A percentile compares a stretch with the other conserved stretches of the same genome.
These are phyloP conservation scores for Andinoacara biseriatus DNA, from an alignment of 2,113 vertebrate genomes.

Conservation along the genomic window DNA sequence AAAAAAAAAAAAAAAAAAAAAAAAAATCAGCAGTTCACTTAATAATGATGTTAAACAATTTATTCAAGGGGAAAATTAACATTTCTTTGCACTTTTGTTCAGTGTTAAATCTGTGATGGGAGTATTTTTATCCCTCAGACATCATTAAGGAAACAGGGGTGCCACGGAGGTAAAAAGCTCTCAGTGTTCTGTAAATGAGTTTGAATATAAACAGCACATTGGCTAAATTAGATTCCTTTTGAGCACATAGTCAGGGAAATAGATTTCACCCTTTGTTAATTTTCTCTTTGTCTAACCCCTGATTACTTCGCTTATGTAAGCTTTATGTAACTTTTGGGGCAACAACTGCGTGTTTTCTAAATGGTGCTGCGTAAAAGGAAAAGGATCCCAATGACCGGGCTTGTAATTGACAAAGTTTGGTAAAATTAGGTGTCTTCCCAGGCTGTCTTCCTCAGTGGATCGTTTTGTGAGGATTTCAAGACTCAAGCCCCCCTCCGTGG, in stretches of 20 bases:
- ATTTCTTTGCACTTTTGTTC: slow-evolving; percentile 15
- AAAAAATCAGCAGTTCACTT: slow-evolving; percentile 1
- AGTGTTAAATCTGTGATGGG: slow-evolving; percentile 11
- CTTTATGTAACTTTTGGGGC: slow-evolving; percentile 46
- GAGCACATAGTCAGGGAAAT: slow-evolving; percentile 42
- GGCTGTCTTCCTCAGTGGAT: slow-evolving; percentile 54
- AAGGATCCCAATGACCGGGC: slow-evolving; percentile 44
- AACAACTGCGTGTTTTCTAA: slow-evolving; percentile 38
- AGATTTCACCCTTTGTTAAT: slow-evolving; percentile 55
- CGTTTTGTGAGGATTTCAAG: slow-evolving; percentile 43
- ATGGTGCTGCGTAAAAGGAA: slow-evolving; percentile 32
- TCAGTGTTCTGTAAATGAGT: slow-evolving; percentile 30
- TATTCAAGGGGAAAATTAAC: slow-evolving; percentile 3
- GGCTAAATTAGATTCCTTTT: slow-evolving; percentile 47
- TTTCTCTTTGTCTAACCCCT: slow-evolving; percentile 45
- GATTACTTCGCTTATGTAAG: slow-evolving; percentile 45
- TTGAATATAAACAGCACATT: slow-evolving; percentile 30
- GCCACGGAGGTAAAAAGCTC: neutral
- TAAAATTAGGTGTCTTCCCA: slow-evolving; percentile 48
- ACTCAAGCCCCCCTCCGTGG: slow-evolving; percentile 32
- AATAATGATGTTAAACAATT: slow-evolving; percentile 15
- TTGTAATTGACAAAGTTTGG: slow-evolving; percentile 70
- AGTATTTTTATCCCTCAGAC: slow-evolving; percentile 14
- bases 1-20: neutral
- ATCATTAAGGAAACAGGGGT: slow-evolving; percentile 22